Evolutionary conservation across 1,140 invertebrate species (phyloP).

Genomic region (Sycophila sp.): DNA sequence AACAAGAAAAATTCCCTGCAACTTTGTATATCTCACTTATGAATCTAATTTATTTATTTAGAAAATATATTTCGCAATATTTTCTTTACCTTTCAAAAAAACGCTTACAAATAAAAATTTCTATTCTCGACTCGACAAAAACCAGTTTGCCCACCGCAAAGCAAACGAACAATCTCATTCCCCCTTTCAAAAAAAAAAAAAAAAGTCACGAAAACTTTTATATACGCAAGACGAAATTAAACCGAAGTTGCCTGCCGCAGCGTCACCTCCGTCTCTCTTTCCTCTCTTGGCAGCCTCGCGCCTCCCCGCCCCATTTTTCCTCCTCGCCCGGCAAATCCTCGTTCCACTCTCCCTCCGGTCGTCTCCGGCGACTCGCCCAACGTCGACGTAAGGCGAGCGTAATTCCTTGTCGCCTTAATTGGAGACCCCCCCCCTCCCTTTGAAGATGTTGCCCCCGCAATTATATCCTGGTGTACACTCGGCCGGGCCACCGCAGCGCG

Average conservation of each 20-base stretch:
- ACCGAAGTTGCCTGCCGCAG: not conserved
- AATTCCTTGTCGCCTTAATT: slow-evolving; percentile 23
- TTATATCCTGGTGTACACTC: not conserved
- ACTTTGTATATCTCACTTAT: too few species aligned
- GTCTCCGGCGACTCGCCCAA: not conserved
- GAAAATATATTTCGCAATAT: too few species aligned
- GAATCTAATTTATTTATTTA: too few species aligned
- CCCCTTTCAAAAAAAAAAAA: too few species aligned
- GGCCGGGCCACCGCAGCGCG: not conserved
- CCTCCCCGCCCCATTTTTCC: not conserved
- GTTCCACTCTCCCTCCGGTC: not conserved
- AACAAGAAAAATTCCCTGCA: too few species aligned
- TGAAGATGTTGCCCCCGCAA: slow-evolving; percentile 20
- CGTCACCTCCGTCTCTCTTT: not conserved
- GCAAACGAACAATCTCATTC: too few species aligned
- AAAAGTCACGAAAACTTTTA: too few species aligned
- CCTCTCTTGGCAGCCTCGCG: not conserved
- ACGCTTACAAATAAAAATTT: too few species aligned
- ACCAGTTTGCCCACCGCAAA: too few species aligned
- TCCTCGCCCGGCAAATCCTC: not conserved
- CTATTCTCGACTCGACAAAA: too few species aligned
- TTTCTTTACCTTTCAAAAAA: too few species aligned
- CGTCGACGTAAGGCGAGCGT: not conserved
- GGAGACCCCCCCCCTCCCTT: slow-evolving; percentile 24
- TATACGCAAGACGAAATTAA: not conserved